Percentiles rank a stretch among this genome's conserved stretches.
Evolutionary conservation across 2,113 vertebrate genomes (phyloP).

Genomic region (Columba janthina): DNA sequence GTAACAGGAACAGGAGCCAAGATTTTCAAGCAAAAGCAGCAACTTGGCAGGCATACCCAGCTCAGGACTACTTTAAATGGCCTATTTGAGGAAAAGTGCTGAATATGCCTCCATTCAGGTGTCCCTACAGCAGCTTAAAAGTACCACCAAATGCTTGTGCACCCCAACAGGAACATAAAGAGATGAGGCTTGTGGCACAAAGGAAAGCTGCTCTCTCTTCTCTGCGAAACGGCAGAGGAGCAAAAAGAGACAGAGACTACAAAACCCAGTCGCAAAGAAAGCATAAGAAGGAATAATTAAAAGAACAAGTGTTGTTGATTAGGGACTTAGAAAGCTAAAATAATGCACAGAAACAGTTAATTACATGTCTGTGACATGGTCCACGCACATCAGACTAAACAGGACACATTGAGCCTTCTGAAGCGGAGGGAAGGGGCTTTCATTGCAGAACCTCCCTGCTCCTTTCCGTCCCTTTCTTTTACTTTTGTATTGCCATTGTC

Average conservation of each 20-base stretch:
- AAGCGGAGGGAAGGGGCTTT: not conserved
- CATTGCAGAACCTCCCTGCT: not conserved
- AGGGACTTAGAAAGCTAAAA: not conserved
- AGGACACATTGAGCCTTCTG: not conserved
- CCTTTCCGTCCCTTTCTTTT: not conserved
- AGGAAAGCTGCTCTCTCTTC: not conserved
- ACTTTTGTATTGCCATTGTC: not conserved
- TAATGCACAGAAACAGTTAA: not conserved
- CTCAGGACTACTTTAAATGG: not conserved
- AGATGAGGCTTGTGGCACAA: not conserved
- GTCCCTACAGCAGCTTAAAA: not conserved
- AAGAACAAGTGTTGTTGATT: not conserved
- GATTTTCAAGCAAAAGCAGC: not conserved
- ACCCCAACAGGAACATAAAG: not conserved
- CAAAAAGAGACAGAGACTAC: not conserved
- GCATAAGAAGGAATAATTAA: not conserved
- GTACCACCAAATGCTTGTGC: not conserved
- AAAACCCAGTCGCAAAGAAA: not conserved
- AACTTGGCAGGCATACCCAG: not conserved
- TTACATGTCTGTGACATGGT: not conserved
- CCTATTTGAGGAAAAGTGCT: not conserved
- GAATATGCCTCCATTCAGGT: not conserved
- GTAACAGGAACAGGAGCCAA: not conserved
- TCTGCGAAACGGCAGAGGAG: not conserved
- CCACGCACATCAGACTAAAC: not conserved